Conservation (phyloP, 2,797 vertebrate species). For the Caiman crocodilus region DNA sequence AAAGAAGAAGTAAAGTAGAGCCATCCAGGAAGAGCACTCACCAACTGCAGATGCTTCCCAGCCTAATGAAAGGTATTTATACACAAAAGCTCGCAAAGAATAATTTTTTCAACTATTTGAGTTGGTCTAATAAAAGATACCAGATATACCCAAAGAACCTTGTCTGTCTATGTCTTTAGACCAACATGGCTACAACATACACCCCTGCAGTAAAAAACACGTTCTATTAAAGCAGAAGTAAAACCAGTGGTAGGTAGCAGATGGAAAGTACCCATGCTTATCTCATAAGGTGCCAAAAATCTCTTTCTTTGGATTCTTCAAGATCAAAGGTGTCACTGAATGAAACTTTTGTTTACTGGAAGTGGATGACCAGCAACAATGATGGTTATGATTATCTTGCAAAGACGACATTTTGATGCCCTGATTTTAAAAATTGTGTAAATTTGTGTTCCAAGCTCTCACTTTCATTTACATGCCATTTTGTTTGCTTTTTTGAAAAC, state of each 20-base stretch:
- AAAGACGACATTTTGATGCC: neutral
- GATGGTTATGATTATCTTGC: neutral
- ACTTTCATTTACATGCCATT: neutral
- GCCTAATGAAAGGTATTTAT: no score
- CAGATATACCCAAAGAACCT: no score
- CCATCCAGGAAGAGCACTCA: neutral
- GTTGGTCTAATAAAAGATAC: no score
- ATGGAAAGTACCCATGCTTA: neutral
- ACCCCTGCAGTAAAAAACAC: neutral
- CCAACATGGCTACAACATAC: no score
- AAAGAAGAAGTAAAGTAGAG: neutral
- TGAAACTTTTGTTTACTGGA: accelerated
- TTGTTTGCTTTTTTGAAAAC: no score
- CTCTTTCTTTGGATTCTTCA: neutral
- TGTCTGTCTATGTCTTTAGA: no score
- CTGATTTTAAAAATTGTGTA: neutral
- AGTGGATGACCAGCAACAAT: neutral
- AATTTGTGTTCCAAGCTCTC: neutral
- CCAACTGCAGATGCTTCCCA: no score
- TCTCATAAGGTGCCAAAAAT: neutral
- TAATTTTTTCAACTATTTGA: no score
- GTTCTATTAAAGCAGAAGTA: neutral
- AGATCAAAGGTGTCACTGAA: neutral
- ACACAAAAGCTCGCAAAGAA: no score
- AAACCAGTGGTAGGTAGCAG: neutral